Evolutionary conservation across 2,888 invertebrate genomes (phyloP).

Genomic region (Pterostichus niger): DNA sequence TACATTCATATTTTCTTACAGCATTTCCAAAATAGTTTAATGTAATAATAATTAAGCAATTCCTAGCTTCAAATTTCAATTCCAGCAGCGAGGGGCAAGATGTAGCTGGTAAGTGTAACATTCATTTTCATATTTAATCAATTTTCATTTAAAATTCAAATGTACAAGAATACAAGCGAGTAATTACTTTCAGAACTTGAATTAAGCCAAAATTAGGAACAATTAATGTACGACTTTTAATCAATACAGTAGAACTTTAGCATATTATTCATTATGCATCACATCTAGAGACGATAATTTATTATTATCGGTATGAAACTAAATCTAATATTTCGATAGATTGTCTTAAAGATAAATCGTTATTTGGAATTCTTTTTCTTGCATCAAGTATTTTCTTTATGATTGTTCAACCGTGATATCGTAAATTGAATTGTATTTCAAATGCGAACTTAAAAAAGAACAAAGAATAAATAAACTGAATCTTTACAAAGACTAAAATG

Average conservation of each 20-base stretch:
- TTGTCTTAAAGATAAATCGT: background rate
- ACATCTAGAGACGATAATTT: background rate
- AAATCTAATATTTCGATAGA: background rate
- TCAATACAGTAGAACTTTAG: background rate
- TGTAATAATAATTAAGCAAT: background rate
- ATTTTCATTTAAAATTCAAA: slow-evolving; percentile 41
- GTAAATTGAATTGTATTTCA: slow-evolving; percentile 25
- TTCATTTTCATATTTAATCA: slow-evolving; percentile 35
- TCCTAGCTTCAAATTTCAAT: background rate
- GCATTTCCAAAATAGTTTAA: background rate
- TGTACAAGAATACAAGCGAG: slow-evolving; percentile 2
- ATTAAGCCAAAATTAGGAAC: slow-evolving; percentile 20
- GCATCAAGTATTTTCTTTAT: slow-evolving; percentile 3
- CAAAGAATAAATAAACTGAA: slow-evolving; percentile 19
- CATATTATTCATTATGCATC: background rate
- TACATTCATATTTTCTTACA: background rate
- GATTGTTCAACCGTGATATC: slow-evolving; percentile 31
- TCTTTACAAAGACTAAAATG: slow-evolving; percentile 6
- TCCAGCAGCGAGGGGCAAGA: background rate
- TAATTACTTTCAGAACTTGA: slow-evolving; percentile 23
- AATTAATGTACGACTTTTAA: slow-evolving; percentile 3
- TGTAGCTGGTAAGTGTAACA: slow-evolving; percentile 7
- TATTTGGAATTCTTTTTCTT: slow-evolving; percentile 2
- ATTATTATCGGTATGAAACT: background rate
- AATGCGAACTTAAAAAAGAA: slow-evolving; percentile 30